Base-by-base conservation (phyloP, 2,797 vertebrate genomes). In the Steatocranus sp. region DNA sequence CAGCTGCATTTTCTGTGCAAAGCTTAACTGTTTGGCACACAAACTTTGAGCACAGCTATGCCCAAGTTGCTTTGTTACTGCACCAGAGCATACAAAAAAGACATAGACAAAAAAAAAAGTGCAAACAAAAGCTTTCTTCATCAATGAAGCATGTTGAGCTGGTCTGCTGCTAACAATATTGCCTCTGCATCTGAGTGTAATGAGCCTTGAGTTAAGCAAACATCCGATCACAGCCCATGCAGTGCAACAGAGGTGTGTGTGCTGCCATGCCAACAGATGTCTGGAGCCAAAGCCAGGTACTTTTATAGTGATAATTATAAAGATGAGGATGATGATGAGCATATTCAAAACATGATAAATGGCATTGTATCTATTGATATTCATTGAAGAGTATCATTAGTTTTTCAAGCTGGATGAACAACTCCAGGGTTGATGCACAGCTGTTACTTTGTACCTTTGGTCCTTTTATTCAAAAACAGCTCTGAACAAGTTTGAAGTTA, bases 311-410 rank as follows among this genome's bases (percentile, higher is more conserved):
- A 78, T 75, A 38, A 80, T 79, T 82, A 79, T 86, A 81, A 80
- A 84, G 63, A 88, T 38, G 81, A 83, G 76, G 63, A 79, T 12
- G 46, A 78, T 70, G 83, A 89, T 56, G n/a, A 76, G 79, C 54
- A 36, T 56, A 66, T 74, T 90, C 75, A 81, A 80, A 81, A 86
- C 75, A 86, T 87, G 84, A 90, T 89, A 54, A 90, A 93, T 87
- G 77, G 75, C 63, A 80, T 46, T 25, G 3, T 43, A 70, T 82
- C 63, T 36, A n/a, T 66, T 88, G 20, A 61, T 56, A 84, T 87
- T 88, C 79, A 80, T 5, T 80, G 48, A 84, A 34, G 61, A 82
- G 48, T n/a, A 32, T 82, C 61, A 85, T 88, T 89, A 68, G 36
- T 89, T 83, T 88, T 53, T 83, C 78, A 75, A 54, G 58, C 81